A percentile compares a stretch with the other conserved stretches of the same genome.
These are phyloP conservation scores for Rhagophthalmus giganteus DNA, from an alignment of 2,888 invertebrate genomes.

Conservation along the genomic window DNA sequence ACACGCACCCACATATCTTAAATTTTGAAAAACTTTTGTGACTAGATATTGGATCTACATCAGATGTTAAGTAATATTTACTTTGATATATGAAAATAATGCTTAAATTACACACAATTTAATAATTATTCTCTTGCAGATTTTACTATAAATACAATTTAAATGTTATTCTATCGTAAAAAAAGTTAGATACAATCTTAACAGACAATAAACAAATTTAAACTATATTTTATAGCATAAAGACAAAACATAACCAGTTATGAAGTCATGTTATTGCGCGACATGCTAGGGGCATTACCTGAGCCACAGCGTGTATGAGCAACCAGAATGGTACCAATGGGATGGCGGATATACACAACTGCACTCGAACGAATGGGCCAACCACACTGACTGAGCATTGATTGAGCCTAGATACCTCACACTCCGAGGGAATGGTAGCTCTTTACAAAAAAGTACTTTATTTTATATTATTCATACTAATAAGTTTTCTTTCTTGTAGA, in stretches of 20 bases:
- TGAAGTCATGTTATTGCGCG: conserved; percentile 46
- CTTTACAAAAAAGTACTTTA: conserved; percentile 51
- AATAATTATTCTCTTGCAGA: too few species aligned
- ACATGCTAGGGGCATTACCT: conserved; percentile 54
- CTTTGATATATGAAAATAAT: too few species aligned
- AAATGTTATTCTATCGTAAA: too few species aligned
- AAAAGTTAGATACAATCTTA: too few species aligned
- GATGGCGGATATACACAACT: conserved; percentile 47
- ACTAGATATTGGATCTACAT: too few species aligned
- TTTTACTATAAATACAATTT: too few species aligned
- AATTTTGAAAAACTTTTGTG: too few species aligned
- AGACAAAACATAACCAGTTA: conserved; percentile 48
- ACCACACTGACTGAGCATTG: conserved; percentile 48
- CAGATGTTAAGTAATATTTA: too few species aligned
- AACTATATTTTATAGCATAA: too few species aligned
- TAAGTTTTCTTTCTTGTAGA: conserved; percentile 13
- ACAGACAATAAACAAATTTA: too few species aligned
- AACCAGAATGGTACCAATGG: conserved; percentile 51
- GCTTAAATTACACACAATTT: too few species aligned
- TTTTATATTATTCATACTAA: conserved; percentile 44
- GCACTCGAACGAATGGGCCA: conserved; percentile 47
- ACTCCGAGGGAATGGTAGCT: conserved; percentile 51
- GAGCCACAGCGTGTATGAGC: conserved; percentile 50
- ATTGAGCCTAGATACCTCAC: conserved; percentile 48
- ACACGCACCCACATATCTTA: too few species aligned